Conservation (phyloP, 2,113 vertebrate species). For the Phrynosoma platyrhinos region DNA sequence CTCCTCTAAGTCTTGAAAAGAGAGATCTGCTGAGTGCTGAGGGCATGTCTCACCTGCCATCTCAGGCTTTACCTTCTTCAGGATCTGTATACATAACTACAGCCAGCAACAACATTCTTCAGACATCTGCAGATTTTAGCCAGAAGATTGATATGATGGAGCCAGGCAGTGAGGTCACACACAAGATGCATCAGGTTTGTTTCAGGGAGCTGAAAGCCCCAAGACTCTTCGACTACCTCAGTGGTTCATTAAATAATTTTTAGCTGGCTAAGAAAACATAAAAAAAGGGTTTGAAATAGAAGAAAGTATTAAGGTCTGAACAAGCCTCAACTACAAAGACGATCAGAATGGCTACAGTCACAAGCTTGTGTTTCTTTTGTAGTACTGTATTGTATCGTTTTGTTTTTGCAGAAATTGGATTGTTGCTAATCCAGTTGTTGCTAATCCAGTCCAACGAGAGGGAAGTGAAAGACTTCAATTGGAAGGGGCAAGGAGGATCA, state of each 20-base stretch:
- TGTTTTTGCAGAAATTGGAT: neutral
- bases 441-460: too few species aligned
- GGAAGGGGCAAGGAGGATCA: neutral
- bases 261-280: slow-evolving; percentile 37
- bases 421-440: too few species aligned
- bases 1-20: slow-evolving; percentile 52
- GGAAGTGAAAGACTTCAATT: neutral
- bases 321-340: neutral
- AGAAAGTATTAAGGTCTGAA: neutral
- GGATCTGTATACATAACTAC: slow-evolving; percentile 49
- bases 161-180: slow-evolving; percentile 64
- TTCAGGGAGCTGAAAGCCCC: slow-evolving; percentile 58
- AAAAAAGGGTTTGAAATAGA: neutral
- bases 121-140: slow-evolving; percentile 58
- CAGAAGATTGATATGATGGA: slow-evolving; percentile 69
- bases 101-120: slow-evolving; percentile 55
- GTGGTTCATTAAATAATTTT: slow-evolving; percentile 30
- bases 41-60: slow-evolving; percentile 62
- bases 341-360: neutral
- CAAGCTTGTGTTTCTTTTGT: neutral
- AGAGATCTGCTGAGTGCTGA: slow-evolving; percentile 65
- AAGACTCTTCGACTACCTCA: slow-evolving; percentile 36
- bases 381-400: neutral
- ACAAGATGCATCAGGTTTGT: slow-evolving; percentile 74
- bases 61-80: slow-evolving; percentile 64